Evolutionary conservation across 2,797 vertebrate genomes (phyloP), one percentile per base, ranked within the genome.

Genomic region (Ispidina lecontei): DNA sequence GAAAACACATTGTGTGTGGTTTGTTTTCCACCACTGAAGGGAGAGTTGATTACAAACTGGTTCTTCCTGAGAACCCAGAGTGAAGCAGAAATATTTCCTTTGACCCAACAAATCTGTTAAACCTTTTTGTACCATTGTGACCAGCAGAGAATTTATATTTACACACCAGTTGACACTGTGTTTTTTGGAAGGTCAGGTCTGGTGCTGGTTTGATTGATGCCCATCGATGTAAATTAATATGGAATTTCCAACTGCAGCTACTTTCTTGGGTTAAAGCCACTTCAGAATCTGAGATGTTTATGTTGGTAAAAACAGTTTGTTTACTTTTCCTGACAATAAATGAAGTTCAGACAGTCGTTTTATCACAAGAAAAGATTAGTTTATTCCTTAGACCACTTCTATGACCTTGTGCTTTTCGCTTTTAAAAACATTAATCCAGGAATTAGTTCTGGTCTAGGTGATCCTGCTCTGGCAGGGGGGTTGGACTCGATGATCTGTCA

Each of bases 91-190:
- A 44, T 4, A 14, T 29, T 68, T 59, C 29, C 49, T 39, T 19
- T 47, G 37, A 12, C 49, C 58, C n/a, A 9, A 16, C 0, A 1
- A 10, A 29, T 21, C 29, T 37, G 28, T 2, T 11, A 3, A 2
- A 31, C n/a, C 26, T 33, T 28, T 29, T 10, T 13, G 1, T 23
- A 54, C 4, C 4, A 0, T 2, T 26, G 8, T 35, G 62, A 63
- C 13, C 70, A 63, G 31, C 41, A 49, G 62, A 87, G 41, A 14
- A 12, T 23, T 63, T 54, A 7, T 22, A 26, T 76, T 89, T 63
- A 9, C 17, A 7, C 2, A 23, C 5, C 15, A 23, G 10, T 3
- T 71, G 69, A 49, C 35, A n/a, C 8, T 4, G 28, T 33, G 37
- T 31, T 29, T 78, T 87, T 41, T 31, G 56, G 51, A 91, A 75